Percentiles rank a stretch among this genome's conserved stretches.
Evolutionary conservation across 2,888 invertebrate genomes (phyloP).

Genomic region (Stenodera caucasica): DNA sequence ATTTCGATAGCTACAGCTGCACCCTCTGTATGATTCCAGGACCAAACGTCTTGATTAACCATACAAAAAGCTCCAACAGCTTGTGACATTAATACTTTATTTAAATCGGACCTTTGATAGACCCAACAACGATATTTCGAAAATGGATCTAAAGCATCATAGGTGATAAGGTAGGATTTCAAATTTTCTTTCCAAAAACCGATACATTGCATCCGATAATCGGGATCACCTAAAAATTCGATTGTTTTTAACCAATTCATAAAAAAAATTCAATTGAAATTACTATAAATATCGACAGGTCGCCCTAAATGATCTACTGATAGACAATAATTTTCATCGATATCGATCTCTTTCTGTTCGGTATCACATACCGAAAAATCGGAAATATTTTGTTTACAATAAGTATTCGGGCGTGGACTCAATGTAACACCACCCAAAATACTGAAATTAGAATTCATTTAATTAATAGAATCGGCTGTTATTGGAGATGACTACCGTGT

Average conservation of each 20-base stretch:
- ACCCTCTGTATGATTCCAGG: constrained; percentile 86
- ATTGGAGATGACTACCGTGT: constrained; percentile 59
- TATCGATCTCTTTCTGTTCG: constrained; percentile 90
- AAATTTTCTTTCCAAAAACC: constrained; percentile 98
- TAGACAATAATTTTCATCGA: constrained; percentile 94
- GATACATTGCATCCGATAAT: constrained; percentile 95
- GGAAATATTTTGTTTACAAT: constrained; percentile 91
- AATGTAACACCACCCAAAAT: constrained; percentile 95
- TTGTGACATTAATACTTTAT: constrained; percentile 79
- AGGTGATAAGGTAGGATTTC: constrained; percentile 93
- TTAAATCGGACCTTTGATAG: constrained; percentile 92
- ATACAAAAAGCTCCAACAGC: constrained; percentile 92
- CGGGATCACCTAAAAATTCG: constrained; percentile 72
- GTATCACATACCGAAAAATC: constrained; percentile 95
- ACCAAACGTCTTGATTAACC: constrained; percentile 85
- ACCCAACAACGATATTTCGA: constrained; percentile 98
- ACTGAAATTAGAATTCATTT: constrained; percentile 50
- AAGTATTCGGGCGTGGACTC: constrained; percentile 88
- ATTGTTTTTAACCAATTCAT: not conserved
- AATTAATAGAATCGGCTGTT: not conserved
- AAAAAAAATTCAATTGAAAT: constrained; percentile 25
- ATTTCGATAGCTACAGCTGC: constrained; percentile 91
- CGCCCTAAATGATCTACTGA: constrained; percentile 95
- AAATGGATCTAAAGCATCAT: constrained; percentile 93
- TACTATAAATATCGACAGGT: constrained; percentile 93